Evolutionary conservation across 2,113 vertebrate genomes (phyloP).

Genomic region (Vireo altiloquus): DNA sequence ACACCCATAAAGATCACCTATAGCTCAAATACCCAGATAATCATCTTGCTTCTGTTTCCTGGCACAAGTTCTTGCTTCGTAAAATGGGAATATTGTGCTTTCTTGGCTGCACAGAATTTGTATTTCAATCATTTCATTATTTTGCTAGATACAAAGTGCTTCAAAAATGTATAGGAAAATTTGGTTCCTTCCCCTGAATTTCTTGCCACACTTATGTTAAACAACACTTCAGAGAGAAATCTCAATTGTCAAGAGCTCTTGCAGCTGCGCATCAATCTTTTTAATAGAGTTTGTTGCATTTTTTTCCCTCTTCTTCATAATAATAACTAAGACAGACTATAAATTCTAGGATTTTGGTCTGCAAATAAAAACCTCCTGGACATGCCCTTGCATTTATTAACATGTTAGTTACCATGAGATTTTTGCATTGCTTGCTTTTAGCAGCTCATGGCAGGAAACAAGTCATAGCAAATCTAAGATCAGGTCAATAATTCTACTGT

Average conservation of each 20-base stretch:
- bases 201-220: background rate
- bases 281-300: background rate
- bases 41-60: background rate
- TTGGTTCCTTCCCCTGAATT: background rate
- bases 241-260: background rate
- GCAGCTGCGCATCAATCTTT: conserved; percentile 15
- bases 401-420: background rate
- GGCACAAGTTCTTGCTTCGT: background rate
- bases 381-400: background rate
- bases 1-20: background rate
- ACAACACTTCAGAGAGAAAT: conserved; percentile 21
- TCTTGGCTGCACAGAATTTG: background rate
- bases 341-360: conserved; percentile 21
- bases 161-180: background rate
- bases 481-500: background rate
- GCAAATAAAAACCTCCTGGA: conserved; percentile 2
- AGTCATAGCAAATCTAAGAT: background rate
- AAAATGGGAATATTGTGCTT: background rate
- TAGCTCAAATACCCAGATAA: background rate
- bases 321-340: background rate
- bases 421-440: background rate
- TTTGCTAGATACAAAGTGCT: background rate
- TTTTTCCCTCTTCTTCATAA: background rate
- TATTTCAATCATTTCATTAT: background rate
- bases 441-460: background rate